A percentile compares a stretch with the other conserved stretches of the same genome.
Conservation (phyloP, 1,140 invertebrate genomes). For the Drosophila pseudoobscura region DNA sequence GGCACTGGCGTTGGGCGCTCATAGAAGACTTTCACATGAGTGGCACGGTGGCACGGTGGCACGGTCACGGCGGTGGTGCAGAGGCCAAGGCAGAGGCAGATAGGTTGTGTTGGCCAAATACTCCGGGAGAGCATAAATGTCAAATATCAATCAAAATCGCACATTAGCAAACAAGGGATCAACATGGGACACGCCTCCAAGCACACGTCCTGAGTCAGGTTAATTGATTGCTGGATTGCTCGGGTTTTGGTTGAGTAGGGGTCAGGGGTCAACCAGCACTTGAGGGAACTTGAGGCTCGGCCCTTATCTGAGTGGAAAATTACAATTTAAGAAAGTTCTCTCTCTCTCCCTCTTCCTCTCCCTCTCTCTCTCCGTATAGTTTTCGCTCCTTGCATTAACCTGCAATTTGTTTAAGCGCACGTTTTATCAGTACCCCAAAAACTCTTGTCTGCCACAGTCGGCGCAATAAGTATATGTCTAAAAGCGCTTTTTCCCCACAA, state of each 20-base stretch:
- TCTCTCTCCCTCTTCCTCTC: too few relatives aligned
- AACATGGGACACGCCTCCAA: slow-evolving; percentile 5
- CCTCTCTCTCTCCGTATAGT: too few relatives aligned
- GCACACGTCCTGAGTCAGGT: slow-evolving; percentile 25
- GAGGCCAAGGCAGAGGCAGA: too few relatives aligned
- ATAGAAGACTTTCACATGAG: slow-evolving; percentile 19
- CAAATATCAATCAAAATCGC: slow-evolving; percentile 68
- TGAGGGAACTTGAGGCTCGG: background rate
- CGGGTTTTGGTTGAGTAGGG: too few relatives aligned
- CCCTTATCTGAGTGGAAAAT: too few relatives aligned
- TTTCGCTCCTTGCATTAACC: slow-evolving; percentile 25
- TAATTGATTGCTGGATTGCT: slow-evolving; percentile 48
- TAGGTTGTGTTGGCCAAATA: slow-evolving; percentile 35
- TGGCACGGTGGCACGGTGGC: background rate
- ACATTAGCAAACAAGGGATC: slow-evolving; percentile 54
- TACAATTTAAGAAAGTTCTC: too few relatives aligned
- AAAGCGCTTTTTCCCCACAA: slow-evolving; percentile 32
- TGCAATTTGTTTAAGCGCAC: slow-evolving; percentile 44
- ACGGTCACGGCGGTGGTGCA: background rate
- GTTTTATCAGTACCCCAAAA: slow-evolving; percentile 25
- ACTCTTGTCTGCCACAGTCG: slow-evolving; percentile 2
- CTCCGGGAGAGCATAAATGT: slow-evolving; percentile 52
- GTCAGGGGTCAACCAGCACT: slow-evolving; percentile 11
- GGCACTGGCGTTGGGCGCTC: slow-evolving; percentile 30
- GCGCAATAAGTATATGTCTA: slow-evolving; percentile 48